Evolutionary conservation across 2,888 invertebrate species (phyloP).

Genomic region (Xylota segnis): DNA sequence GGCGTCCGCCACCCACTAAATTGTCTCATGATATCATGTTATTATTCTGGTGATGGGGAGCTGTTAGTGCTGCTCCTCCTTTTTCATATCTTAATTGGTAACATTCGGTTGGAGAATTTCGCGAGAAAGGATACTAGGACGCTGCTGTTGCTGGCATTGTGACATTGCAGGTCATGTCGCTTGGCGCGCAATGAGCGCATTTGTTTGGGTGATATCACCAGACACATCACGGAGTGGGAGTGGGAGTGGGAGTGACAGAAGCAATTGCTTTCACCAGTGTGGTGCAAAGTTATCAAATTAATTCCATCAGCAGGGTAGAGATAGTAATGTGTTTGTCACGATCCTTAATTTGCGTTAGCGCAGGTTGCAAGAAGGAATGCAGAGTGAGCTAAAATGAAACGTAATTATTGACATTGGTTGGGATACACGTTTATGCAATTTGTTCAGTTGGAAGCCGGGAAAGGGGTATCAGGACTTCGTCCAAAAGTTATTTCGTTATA

Average conservation of each 20-base stretch:
- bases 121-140: slow-evolving; percentile 19
- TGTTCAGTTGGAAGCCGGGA: too few species aligned
- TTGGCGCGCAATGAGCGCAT: slow-evolving; percentile 8
- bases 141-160: slow-evolving; percentile 15
- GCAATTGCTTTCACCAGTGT: slow-evolving; percentile 19
- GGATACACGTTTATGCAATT: too few species aligned
- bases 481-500: too few species aligned
- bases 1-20: slow-evolving; percentile 49
- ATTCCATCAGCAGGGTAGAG: slow-evolving; percentile 31
- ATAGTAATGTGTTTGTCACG: slow-evolving; percentile 28
- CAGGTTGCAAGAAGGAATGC: neutral
- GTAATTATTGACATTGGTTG: neutral
- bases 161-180: slow-evolving; percentile 37
- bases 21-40: slow-evolving; percentile 68
- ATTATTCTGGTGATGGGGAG: slow-evolving; percentile 50
- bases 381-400: slow-evolving; percentile 11
- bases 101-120: slow-evolving; percentile 57
- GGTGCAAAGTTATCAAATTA: slow-evolving; percentile 56
- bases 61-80: slow-evolving; percentile 53
- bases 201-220: slow-evolving; percentile 46
- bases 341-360: slow-evolving; percentile 14
- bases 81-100: slow-evolving; percentile 74
- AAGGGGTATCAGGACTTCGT: too few species aligned
- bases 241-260: neutral
- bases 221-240: neutral